Evolutionary conservation across 2,797 vertebrate species (phyloP), one percentile per base, ranked within the genome.

Genomic region (Eulemur albifrons): DNA sequence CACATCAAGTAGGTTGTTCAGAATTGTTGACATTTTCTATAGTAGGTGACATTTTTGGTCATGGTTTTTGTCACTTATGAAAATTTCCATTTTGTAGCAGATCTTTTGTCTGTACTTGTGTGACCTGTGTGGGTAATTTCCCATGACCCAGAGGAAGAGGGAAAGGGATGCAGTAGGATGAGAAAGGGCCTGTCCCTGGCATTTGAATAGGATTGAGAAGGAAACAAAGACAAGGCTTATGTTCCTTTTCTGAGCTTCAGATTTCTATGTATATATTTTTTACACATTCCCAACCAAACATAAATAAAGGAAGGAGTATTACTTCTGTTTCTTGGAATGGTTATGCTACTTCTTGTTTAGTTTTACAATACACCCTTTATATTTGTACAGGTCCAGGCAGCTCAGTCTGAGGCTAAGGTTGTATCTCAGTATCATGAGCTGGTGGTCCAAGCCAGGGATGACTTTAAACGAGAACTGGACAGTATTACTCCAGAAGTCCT

Each of bases 341-440:
- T 45, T 72, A 20, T 85, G 32, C n/a, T 65, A 48, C 11, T 65
- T 81, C 72, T 40, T 94, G 27, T 88, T 85, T 18, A 65, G 5
- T 76, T 94, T 90, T 89, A 45, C 43, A 38, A 57, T 20, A 25
- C 72, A 75, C 11, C 17, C 3, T 32, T 80, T 97, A 76, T 93
- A 0, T 94, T 90, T 95, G 73, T 79, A 72, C 97, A 99, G 99
- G 99, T 99, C 35, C 99, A 99, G 95, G 98, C 99, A 75, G 99
- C 99, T 4, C 99, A 99, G 35, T 99, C 99, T 0, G 99, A 99
- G 95, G 99, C 99, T 18, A 99, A 99, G 98, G 99, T 99, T 0
- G 99, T 99, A 25, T 99, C 99, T 97, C 99, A 99, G 96, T 99
- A 99, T 97, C 99, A 99, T 7, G 99, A 99, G 76, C 99, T 99